These are phyloP conservation scores for Corythornis leucogaster DNA, from an alignment of 2,797 vertebrate genomes.

Conservation along the genomic window DNA sequence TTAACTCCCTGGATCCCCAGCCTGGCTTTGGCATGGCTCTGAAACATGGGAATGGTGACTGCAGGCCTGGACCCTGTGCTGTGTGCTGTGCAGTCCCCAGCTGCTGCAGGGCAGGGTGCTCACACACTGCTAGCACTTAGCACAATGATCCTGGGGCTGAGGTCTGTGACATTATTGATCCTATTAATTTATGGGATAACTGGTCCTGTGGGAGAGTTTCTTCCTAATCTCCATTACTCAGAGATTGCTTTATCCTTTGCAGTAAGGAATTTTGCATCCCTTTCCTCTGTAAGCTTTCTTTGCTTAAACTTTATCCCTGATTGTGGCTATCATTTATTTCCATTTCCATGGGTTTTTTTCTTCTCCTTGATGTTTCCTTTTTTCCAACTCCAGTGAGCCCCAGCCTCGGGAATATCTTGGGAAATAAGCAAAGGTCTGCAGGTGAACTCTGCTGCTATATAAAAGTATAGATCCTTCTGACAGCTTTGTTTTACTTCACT, in stretches of 20 bases:
- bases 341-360: neutral
- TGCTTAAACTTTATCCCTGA: neutral
- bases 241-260: neutral
- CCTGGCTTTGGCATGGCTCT: neutral
- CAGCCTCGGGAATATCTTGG: neutral
- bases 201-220: neutral
- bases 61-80: neutral
- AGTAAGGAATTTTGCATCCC: neutral
- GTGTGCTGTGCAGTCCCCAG: neutral
- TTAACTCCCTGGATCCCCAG: neutral
- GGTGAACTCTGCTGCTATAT: neutral
- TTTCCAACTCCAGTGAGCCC: neutral
- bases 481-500: slow-evolving; percentile 19
- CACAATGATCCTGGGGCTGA: neutral
- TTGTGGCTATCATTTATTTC: neutral
- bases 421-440: neutral
- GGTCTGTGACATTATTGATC: neutral
- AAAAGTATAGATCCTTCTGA: neutral
- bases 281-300: neutral
- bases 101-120: neutral
- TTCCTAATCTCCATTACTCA: slow-evolving; percentile 22
- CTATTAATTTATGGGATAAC: slow-evolving; percentile 13
- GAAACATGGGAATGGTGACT: neutral
- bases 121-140: neutral
- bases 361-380: neutral